Evolutionary conservation across 2,797 vertebrate genomes (phyloP), one percentile per base, ranked within the genome.

Genomic region (Cuculus canorus): DNA sequence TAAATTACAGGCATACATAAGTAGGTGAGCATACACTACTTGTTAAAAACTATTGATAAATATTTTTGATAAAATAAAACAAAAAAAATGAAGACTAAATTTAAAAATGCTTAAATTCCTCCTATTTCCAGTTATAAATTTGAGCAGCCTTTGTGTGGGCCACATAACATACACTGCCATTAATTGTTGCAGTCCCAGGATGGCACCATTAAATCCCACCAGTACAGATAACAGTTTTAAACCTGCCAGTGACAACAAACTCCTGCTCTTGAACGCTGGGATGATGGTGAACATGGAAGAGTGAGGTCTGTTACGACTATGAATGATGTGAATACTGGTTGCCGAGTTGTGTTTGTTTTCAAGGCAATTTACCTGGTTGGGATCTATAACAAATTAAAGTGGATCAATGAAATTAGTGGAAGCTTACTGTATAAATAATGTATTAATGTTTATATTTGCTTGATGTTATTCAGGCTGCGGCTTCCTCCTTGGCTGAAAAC

Each of bases 401-500:
- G 24, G 37, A 82, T 65, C 30, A 73, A 0, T 65, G 19, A 68
- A 33, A 59, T 75, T 63, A 78, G 35, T 35, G 43, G 50, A 81
- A 65, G 43, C 6, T 87, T 65, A 57, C 45, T 13, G 2, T 24
- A 4, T n/a, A 71, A 64, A 25, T 54, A 60, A 32, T 56, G 70
- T 70, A 77, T 41, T 57, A 32, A 90, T 87, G 14, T 39, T 94
- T 87, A 13, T 61, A 17, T 93, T 95, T 95, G 54, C 24, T 71
- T 92, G 77, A 25, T 90, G 85, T 95, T 95, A 47, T 56, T 78
- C 92, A 99, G 99, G 96, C 97, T 99, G 82, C 98, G 98, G 41
- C 98, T 99, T 83, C 99, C 99, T 95, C 99, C 99, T 0, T 99
- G 99, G 99, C 97, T 99, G 93, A 99, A 99, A 97, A 99, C 99